Conservation (phyloP, 1,140 invertebrate species). For the Drosophila willistoni region DNA sequence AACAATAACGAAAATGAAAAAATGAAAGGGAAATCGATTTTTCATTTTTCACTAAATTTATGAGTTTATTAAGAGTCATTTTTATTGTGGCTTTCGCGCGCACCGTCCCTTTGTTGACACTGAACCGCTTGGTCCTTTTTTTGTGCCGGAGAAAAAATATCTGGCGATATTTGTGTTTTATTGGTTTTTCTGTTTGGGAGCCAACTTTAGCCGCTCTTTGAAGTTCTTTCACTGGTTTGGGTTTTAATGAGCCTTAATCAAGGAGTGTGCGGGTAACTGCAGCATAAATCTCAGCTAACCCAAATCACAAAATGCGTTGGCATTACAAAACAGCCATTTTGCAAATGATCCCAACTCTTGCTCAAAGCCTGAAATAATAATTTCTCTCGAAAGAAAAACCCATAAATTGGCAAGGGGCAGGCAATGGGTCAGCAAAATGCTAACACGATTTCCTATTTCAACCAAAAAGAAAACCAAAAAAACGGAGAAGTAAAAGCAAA, state of each 20-base stretch:
- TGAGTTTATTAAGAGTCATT: constrained; percentile 66
- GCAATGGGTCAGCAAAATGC: constrained; percentile 47
- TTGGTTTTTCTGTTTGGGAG: constrained; percentile 18
- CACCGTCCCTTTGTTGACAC: constrained; percentile 29
- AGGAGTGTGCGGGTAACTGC: constrained; percentile 45
- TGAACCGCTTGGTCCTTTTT: constrained; percentile 19
- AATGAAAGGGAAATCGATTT: constrained; percentile 71
- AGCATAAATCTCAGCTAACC: constrained; percentile 73
- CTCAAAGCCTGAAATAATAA: constrained; percentile 54
- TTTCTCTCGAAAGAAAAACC: constrained; percentile 32
- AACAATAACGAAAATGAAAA: constrained; percentile 72
- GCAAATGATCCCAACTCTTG: constrained; percentile 51
- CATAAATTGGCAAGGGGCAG: constrained; percentile 64
- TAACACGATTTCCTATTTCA: constrained; percentile 14
- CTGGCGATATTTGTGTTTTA: constrained; percentile 64
- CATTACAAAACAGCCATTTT: constrained; percentile 19
- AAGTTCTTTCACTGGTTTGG: constrained; percentile 32
- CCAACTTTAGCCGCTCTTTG: constrained; percentile 16
- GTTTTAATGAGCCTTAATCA: constrained; percentile 71
- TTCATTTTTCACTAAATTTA: constrained; percentile 77
- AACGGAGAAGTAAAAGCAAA: constrained; percentile 12
- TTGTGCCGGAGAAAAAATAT: constrained; percentile 19
- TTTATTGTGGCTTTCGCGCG: constrained; percentile 19
- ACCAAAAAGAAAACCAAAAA: constrained; percentile 16
- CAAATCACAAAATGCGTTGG: constrained; percentile 52